Evolutionary conservation across 2,888 invertebrate species (phyloP), one percentile per base, ranked within the genome.

Genomic region (Hecatera dysodea): DNA sequence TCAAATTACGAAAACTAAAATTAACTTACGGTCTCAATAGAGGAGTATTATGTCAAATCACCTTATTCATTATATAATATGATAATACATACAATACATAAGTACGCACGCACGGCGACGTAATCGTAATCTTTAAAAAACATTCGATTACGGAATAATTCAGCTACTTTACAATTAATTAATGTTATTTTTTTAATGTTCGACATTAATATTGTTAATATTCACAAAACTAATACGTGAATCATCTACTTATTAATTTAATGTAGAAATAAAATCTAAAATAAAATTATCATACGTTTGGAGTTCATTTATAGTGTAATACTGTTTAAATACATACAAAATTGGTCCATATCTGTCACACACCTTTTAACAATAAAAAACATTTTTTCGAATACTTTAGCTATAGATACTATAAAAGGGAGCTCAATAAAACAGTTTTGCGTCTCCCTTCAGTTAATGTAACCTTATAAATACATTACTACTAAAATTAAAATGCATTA

Each of bases 11-110:
- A 46, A 71, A 74, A 80, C 33, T 61, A 52, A 66, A 68, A 22
- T 64, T 29, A 44, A 52, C n/a, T 66, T 70, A 72, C 46, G 76
- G 66, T 80, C 77, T 77, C 65, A 83, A 72, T 70, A 74, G 55
- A 83, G 67, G 83, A 81, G 74, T 81, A 82, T 81, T 81, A 72
- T 81, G 67, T 75, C 50, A 76, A 75, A 71, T 76, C 76, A 76
- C 71, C 61, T 59, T 69, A 56, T 57, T 66, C 50, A 42, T 50
- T 71, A 66, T 66, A 66, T 42, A 50, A 52, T 62, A 67, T n/a
- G n/a, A n/a, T 50, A 42, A 71, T 67, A 69, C 55, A 68, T 27
- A 39, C 29, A 53, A 64, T 27, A 66, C 55, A 53, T 44, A 56
- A 19, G 22, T 29, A 22, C 52, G 52, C 33, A 53, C 39, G 65